Evolutionary conservation across 2,797 vertebrate species (phyloP), one percentile per base, ranked within the genome.

Genomic region (Pagetopsis macropterus): DNA sequence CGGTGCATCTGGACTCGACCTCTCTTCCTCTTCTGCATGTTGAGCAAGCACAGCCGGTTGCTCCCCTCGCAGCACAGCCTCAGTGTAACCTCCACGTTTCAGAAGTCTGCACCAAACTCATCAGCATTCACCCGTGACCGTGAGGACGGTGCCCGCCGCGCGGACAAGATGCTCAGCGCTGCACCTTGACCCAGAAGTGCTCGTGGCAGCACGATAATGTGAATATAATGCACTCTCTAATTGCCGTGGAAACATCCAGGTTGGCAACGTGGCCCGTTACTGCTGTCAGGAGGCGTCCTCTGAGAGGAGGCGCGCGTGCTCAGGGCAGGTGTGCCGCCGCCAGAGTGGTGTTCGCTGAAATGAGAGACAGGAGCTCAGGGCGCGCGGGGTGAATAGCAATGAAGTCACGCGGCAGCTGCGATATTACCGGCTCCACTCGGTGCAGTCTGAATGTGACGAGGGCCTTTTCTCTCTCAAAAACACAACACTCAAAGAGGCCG

Each of bases 191-290:
- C 76, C 75, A 77, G 0, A 79, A 86, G 80, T 84, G 86, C 85
- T 86, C 61, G 65, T 75, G 78, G 85, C 81, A 83, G 85, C 62
- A 68, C 51, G 75, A 66, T 89, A 81, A 91, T 89, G 81, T 68
- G 79, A 81, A 81, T 81, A 82, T 85, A 78, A 88, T 84, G 66
- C 75, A 84, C 81, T 80, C 40, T 72, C 37, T 89, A 89, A 91
- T 83, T 88, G 82, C 74, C 75, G 41, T 12, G 44, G 89, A 90
- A 87, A 83, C 72, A 87, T 63, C 23, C 55, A 59, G 55, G 57
- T 75, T 75, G 79, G 73, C 74, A 84, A 75, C 79, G 81, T 87
- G 81, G 85, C 74, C 84, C 21, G 65, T 75, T 62, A 64, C 70
- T 65, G 58, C 74, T 75, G 72, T 79, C 60, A 41, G 74, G 72